These are phyloP conservation scores for Torymus aiolomorphi DNA, from an alignment of 2,888 invertebrate genomes.

Conservation along the genomic window DNA sequence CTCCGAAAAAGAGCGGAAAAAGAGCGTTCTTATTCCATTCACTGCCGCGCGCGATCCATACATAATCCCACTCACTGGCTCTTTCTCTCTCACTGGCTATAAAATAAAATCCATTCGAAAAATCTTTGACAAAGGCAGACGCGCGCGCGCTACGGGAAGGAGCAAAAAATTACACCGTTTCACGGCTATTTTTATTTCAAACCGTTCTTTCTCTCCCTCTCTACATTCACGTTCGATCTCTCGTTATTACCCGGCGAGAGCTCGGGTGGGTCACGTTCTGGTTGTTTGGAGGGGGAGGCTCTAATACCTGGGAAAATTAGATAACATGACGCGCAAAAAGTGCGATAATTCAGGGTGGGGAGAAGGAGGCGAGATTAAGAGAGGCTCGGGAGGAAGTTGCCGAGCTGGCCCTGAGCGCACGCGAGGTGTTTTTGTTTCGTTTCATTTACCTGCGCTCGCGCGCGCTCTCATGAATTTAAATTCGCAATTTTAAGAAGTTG, in stretches of 20 bases:
- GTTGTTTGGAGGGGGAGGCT: background rate
- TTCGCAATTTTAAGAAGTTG: conserved; percentile 24
- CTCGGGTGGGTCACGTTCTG: no score
- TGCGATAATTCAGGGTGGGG: background rate
- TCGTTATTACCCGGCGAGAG: no score
- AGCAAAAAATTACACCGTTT: conserved; percentile 1
- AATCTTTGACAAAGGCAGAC: background rate
- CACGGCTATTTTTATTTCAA: conserved; percentile 6
- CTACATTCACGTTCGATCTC: no score
- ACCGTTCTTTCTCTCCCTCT: background rate
- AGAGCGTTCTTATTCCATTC: no score
- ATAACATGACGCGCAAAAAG: conserved; percentile 15
- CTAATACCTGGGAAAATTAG: conserved; percentile 9
- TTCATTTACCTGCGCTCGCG: conserved; percentile 21
- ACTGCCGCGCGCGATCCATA: background rate
- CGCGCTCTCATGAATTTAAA: conserved; percentile 29
- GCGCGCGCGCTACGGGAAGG: no score
- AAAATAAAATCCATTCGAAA: conserved; percentile 25
- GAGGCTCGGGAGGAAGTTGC: no score
- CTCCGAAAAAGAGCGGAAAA: no score
- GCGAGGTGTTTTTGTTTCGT: conserved; percentile 18
- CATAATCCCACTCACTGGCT: background rate
- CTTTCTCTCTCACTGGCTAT: background rate
- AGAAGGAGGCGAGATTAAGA: no score
- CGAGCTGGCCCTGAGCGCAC: no score